These are phyloP conservation scores for Epistrophe eligans DNA, from an alignment of 2,888 invertebrate species.

Conservation along the genomic window DNA sequence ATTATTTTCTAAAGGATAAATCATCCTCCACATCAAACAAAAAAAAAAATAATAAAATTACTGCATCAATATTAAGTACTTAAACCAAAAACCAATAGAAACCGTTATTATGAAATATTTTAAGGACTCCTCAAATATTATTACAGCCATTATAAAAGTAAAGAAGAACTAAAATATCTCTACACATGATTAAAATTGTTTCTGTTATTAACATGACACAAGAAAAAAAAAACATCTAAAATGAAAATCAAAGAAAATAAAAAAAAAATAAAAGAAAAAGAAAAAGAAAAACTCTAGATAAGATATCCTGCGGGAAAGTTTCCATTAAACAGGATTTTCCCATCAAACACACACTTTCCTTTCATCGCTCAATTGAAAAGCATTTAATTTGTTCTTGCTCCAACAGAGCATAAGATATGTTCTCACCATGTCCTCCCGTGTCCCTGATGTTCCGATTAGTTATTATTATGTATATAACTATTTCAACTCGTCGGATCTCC, in stretches of 20 bases:
- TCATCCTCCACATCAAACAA: not conserved
- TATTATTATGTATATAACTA: too few relatives aligned
- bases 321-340: conserved; percentile 55
- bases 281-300: conserved; percentile 35
- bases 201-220: not conserved
- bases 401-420: conserved; percentile 64
- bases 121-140: not conserved
- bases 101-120: not conserved
- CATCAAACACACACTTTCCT: conserved; percentile 46
- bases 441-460: conserved; percentile 11
- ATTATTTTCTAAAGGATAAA: too few relatives aligned
- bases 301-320: conserved; percentile 35
- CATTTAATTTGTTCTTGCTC: conserved; percentile 65
- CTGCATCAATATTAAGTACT: not conserved
- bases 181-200: not conserved
- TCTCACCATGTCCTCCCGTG: conserved; percentile 52
- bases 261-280: not conserved
- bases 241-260: too few relatives aligned
- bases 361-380: conserved; percentile 66
- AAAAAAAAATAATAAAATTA: not conserved
- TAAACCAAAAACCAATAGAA: not conserved
- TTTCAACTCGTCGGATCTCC: not conserved
- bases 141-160: not conserved
- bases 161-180: not conserved
- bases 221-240: not conserved